Percentiles rank a stretch among this genome's conserved stretches.
Evolutionary conservation across 1,140 invertebrate species (phyloP).

Genomic region (Lethocerus indicus): DNA sequence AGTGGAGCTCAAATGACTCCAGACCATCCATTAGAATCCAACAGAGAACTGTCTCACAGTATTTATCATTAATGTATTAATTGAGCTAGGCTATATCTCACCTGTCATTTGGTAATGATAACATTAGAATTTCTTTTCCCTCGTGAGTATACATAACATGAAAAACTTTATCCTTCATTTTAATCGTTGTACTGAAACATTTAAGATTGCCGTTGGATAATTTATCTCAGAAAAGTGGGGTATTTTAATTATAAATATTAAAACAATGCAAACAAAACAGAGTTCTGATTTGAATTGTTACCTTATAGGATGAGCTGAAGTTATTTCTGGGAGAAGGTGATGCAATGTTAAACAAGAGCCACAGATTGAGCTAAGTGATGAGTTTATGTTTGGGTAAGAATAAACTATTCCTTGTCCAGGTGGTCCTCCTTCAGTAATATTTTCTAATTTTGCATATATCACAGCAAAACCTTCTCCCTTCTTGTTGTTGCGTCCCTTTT

Average conservation of each 20-base stretch:
- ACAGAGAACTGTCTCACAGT: not conserved
- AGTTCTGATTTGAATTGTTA: not conserved
- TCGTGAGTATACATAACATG: slow-evolving; percentile 15
- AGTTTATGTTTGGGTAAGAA: slow-evolving; percentile 30
- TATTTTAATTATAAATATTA: not conserved
- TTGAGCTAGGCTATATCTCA: slow-evolving; percentile 1
- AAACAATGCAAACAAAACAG: not conserved
- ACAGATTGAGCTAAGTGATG: slow-evolving; percentile 10
- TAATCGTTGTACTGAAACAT: slow-evolving; percentile 9
- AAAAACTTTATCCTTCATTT: slow-evolving; percentile 7
- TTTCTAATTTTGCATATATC: too few relatives aligned
- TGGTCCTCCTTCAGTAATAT: too few relatives aligned
- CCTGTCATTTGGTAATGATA: slow-evolving; percentile 13
- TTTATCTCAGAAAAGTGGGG: not conserved
- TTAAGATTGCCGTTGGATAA: too few relatives aligned
- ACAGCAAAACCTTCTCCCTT: too few relatives aligned
- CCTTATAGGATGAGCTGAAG: slow-evolving; percentile 3
- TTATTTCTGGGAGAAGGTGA: slow-evolving; percentile 9
- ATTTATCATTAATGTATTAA: not conserved
- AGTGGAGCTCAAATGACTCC: not conserved
- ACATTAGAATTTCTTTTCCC: slow-evolving; percentile 12
- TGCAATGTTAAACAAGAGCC: slow-evolving; percentile 14
- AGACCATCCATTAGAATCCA: too few relatives aligned
- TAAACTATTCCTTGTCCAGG: slow-evolving; percentile 46
- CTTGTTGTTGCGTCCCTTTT: too few relatives aligned